phyloP scores from a whole-genome alignment of 2,113 vertebrate genomes.

The Hippolais icterina region DNA sequence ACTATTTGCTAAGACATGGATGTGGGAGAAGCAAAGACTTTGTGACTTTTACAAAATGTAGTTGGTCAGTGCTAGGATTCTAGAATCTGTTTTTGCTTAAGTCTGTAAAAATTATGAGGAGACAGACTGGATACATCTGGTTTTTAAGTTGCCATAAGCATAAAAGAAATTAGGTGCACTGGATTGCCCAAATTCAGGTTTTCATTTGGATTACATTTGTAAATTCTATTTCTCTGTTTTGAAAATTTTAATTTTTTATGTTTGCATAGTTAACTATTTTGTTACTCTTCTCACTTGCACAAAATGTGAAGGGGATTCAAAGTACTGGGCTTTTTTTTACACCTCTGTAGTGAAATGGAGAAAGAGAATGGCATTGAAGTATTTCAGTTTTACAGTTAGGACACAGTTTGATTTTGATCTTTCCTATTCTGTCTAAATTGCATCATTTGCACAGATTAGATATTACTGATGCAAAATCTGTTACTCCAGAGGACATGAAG shows the following conservation, averaged over 20 bases:
- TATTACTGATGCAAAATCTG: not conserved
- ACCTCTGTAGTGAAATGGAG: not conserved
- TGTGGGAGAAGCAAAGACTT: not conserved
- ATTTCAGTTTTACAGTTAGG: not conserved
- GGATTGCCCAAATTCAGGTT: not conserved
- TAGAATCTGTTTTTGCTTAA: not conserved
- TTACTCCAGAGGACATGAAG: not conserved
- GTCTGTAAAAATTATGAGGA: not conserved
- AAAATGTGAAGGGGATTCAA: not conserved
- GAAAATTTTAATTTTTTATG: not conserved
- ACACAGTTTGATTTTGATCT: not conserved
- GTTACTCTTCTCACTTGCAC: not conserved
- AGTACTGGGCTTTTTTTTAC: not conserved
- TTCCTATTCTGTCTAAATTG: not conserved
- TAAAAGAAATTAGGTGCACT: not conserved
- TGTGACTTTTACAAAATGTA: not conserved
- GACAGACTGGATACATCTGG: not conserved
- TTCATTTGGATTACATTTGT: not conserved
- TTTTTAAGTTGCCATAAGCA: not conserved
- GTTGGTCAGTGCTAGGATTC: not conserved
- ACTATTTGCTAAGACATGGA: not conserved
- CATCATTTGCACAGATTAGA: not conserved
- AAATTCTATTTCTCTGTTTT: not conserved
- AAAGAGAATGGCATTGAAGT: not conserved
- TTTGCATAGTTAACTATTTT: not conserved